phyloP scores from a whole-genome alignment of 2,888 invertebrate genomes.

The Pterostichus madidus region DNA sequence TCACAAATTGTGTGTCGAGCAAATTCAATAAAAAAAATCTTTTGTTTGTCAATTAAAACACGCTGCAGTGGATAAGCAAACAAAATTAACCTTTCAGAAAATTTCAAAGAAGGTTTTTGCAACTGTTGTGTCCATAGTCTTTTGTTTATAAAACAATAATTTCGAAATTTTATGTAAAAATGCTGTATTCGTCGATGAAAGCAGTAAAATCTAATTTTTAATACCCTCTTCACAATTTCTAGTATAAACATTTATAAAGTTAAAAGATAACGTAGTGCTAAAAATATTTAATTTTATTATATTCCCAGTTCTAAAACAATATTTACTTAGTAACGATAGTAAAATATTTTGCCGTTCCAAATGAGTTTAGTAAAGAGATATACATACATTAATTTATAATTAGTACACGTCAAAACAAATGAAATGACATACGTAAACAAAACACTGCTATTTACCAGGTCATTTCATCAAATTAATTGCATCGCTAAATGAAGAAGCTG shows the following conservation, averaged over 20 bases:
- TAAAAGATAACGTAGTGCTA: constrained; percentile 17
- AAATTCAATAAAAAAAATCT: constrained; percentile 40
- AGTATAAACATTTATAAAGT: constrained; percentile 20
- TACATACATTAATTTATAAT: constrained; percentile 45
- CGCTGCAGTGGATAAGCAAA: background rate
- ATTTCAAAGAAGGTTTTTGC: background rate
- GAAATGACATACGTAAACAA: constrained; percentile 47
- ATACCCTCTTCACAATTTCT: constrained; percentile 27
- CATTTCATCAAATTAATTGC: constrained; percentile 36
- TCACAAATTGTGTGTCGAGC: constrained; percentile 12
- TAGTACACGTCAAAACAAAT: constrained; percentile 50
- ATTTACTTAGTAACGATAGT: constrained; percentile 36
- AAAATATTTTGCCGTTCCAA: constrained; percentile 37
- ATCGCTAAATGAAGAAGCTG: constrained; percentile 46
- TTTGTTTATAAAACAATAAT: too few relatives aligned
- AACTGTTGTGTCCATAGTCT: too few relatives aligned
- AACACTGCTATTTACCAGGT: constrained; percentile 41
- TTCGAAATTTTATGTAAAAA: too few relatives aligned
- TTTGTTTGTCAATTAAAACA: constrained; percentile 25
- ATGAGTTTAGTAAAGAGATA: constrained; percentile 37
- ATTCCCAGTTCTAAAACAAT: constrained; percentile 12
- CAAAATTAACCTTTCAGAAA: background rate
- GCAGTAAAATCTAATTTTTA: constrained; percentile 5
- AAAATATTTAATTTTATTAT: constrained; percentile 43
- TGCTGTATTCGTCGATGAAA: background rate